Evolutionary conservation across 2,797 vertebrate genomes (phyloP).

Genomic region (Adelosebastes latens): DNA sequence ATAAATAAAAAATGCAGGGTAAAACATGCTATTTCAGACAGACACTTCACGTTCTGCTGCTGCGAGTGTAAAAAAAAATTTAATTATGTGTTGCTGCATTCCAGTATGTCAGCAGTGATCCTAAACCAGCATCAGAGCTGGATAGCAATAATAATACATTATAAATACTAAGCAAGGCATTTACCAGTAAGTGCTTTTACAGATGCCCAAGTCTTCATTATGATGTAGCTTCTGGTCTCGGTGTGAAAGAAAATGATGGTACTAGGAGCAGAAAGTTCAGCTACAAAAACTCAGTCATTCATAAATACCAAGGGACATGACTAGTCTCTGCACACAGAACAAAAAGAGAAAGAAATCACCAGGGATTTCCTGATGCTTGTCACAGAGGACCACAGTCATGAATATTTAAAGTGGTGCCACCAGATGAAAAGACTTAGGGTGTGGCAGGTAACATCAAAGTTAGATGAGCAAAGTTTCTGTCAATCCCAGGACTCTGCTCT

Average conservation of each 20-base stretch:
- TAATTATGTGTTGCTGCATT: not conserved
- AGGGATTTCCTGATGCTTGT: constrained; percentile 48
- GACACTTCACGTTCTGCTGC: not conserved
- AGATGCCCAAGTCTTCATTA: not conserved
- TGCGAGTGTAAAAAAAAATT: not conserved
- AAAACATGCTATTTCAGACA: not conserved
- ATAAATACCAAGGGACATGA: constrained; percentile 51
- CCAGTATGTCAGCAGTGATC: not conserved
- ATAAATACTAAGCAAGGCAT: constrained; percentile 1
- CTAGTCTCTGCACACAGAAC: constrained; percentile 31
- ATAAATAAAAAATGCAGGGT: not conserved
- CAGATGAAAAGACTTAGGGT: constrained; percentile 63
- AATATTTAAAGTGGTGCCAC: constrained; percentile 63
- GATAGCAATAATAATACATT: constrained; percentile 10
- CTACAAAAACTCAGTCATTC: constrained; percentile 36
- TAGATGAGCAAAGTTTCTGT: constrained; percentile 43
- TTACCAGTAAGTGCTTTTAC: not conserved
- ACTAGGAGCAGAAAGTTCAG: constrained; percentile 23
- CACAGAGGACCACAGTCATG: constrained; percentile 57
- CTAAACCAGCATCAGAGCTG: constrained; percentile 6
- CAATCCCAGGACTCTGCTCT: constrained; percentile 12
- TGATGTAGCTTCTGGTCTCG: not conserved
- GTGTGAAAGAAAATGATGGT: constrained; percentile 4
- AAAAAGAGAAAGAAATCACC: constrained; percentile 29
- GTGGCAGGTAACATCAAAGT: constrained; percentile 61